Base-by-base conservation (phyloP, 2,113 vertebrate species). In the Apteryx mantelli region DNA sequence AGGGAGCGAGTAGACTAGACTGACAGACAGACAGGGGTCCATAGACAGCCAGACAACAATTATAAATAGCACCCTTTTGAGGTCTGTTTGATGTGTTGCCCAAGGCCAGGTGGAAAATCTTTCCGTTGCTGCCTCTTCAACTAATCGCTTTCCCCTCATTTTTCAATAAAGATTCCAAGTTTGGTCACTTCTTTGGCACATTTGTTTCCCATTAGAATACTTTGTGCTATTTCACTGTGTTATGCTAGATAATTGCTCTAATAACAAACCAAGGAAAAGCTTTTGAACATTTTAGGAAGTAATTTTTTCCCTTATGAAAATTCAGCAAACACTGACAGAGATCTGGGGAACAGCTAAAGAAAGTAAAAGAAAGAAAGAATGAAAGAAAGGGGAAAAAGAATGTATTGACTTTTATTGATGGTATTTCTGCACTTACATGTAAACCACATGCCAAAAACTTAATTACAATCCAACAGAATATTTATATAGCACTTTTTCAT, bases 161-260 rank as follows among this genome's bases (percentile, higher is more conserved):
- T 98, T 98, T 98, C 98, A 98, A 98, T 97, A 97, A 98, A 95
- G 98, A 97, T 92, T 95, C 97, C 73, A 95, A 96, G 97, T 97
- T 96, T 74, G 84, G 97, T 94, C 76, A 95, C 95, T 97, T 89
- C 95, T 91, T 95, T 88, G 89, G 96, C 95, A 97, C 98, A 98
- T 98, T 98, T 98, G 98, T 98, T 98, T 98, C 97, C 98, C 97
- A 98, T 98, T 98, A 98, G 97, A 97, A 96, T 98, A 97, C 97
- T 97, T 98, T 95, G 88, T 81, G 97, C 58, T 97, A 88, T 98
- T 98, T 98, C 68, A 26, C 97, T 97, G 97, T 98, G 98, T 98
- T 98, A 97, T 98, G 98, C 97, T 98, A 98, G 97, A 98, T 98
- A 98, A 98, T 98, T 98, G 98, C 98, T 98, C 98, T 98, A 98